These are phyloP conservation scores for Carettochelys insculpta DNA, from an alignment of 2,113 vertebrate species.

Conservation along the genomic window DNA sequence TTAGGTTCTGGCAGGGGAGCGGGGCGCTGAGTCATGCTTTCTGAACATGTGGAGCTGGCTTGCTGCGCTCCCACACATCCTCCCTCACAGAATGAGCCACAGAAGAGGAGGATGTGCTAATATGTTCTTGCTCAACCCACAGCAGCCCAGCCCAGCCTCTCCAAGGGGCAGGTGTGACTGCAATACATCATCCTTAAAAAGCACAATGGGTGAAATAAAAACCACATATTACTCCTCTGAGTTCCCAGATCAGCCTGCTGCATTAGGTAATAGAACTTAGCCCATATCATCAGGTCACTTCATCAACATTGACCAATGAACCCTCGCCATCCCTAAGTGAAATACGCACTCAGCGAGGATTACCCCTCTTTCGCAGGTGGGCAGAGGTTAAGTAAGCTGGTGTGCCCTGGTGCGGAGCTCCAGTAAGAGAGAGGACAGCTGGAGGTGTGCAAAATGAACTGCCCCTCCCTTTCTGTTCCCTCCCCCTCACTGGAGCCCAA, in stretches of 20 bases:
- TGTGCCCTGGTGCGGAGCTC: too few relatives aligned
- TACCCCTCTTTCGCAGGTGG: not conserved
- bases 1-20: not conserved
- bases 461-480: too few relatives aligned
- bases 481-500: too few relatives aligned
- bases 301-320: not conserved
- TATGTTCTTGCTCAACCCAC: conserved; percentile 2
- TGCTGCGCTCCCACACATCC: not conserved
- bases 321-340: fast-evolving
- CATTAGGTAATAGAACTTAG: not conserved
- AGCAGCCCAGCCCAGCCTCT: not conserved
- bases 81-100: not conserved
- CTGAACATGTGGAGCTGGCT: not conserved
- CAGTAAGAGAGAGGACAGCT: too few relatives aligned
- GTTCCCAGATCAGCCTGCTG: not conserved
- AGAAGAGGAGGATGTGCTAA: not conserved
- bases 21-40: not conserved
- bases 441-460: too few relatives aligned
- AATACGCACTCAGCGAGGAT: not conserved
- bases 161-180: conserved; percentile 22
- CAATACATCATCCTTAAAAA: not conserved
- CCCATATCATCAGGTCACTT: not conserved
- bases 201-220: not conserved
- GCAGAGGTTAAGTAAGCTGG: too few relatives aligned
- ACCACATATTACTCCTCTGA: fast-evolving